Percentiles rank a stretch among this genome's conserved stretches.
These are phyloP conservation scores for Noctuana brunneofusca DNA, from an alignment of 2,888 invertebrate species.

Conservation along the genomic window DNA sequence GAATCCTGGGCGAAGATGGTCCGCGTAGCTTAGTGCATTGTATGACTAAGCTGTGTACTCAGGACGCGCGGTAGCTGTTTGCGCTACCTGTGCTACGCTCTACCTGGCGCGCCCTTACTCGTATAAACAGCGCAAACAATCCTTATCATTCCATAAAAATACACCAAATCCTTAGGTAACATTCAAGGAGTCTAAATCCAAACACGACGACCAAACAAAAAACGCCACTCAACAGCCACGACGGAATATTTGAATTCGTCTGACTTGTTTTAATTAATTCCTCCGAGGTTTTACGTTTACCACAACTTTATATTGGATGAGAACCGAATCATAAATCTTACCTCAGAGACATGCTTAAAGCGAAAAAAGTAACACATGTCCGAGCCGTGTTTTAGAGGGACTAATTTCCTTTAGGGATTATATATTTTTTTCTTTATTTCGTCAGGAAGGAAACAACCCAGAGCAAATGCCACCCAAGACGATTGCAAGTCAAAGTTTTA, in stretches of 20 bases:
- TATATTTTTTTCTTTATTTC: conserved; percentile 66
- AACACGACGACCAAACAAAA: conserved; percentile 59
- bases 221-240: conserved; percentile 33
- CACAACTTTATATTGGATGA: conserved; percentile 68
- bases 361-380: conserved; percentile 82
- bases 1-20: conserved; percentile 41
- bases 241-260: conserved; percentile 38
- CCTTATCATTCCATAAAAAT: conserved; percentile 74
- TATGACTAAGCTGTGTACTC: conserved; percentile 70
- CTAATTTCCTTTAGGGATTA: conserved; percentile 77
- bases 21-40: conserved; percentile 50
- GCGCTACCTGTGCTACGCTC: conserved; percentile 80
- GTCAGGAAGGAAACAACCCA: conserved; percentile 62
- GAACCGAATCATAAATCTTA: conserved; percentile 75
- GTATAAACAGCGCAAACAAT: conserved; percentile 55
- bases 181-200: conserved; percentile 57
- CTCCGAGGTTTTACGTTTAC: conserved; percentile 59
- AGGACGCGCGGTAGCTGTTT: conserved; percentile 76
- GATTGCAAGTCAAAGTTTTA: conserved; percentile 45
- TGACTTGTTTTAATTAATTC: conserved; percentile 46
- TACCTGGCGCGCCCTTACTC: conserved; percentile 52
- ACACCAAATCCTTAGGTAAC: conserved; percentile 62
- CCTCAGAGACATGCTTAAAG: conserved; percentile 69
- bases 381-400: conserved; percentile 77
- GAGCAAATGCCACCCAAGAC: conserved; percentile 76